Evolutionary conservation across 2,888 invertebrate species (phyloP), one percentile per base, ranked within the genome.

Genomic region (Endotricha flammealis): DNA sequence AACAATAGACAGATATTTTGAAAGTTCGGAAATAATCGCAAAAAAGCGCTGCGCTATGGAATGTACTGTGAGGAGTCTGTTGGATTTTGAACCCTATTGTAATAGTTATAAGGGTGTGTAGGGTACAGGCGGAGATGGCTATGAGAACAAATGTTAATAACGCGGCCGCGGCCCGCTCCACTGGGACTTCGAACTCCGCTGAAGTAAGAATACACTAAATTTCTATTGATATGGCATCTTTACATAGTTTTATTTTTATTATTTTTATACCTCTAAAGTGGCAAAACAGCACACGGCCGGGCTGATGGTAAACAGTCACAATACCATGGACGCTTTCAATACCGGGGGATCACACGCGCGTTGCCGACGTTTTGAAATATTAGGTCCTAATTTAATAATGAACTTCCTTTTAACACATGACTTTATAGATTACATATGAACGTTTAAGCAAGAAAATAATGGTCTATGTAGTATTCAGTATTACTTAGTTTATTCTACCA

Each of bases 131-230:
- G 24, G 31, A n/a, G n/a, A 37, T 28, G 32, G 36, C 36, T 42
- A 40, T 44, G 65, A 70, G 35, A 13, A 70, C 76, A 64, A 79
- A 77, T 79, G 81, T 83, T 79, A 80, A 80, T 82, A 81, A 78
- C 68, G 78, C 74, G 64, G 70, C 75, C 68, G 57, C 68, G 70
- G 58, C 53, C 54, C 71, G 71, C 72, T 65, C 66, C 66, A 64
- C 64, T 63, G 69, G 61, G 64, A 70, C 76, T 71, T 57, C 61
- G 66, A 64, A 59, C 60, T 43, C 53, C 49, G 44, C 41, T 42
- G 45, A 35, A 20, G 38, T 59, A 49, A 16, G n/a, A 43, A 43
- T 29, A 22, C 17, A n/a, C n/a, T n/a, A n/a, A n/a, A n/a, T n/a
- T n/a, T n/a, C n/a, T n/a, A n/a, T n/a, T n/a, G n/a, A n/a, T n/a